phyloP scores from a whole-genome alignment of 2,113 vertebrate species.

The Pseudorhombus dupliciocellatus region DNA sequence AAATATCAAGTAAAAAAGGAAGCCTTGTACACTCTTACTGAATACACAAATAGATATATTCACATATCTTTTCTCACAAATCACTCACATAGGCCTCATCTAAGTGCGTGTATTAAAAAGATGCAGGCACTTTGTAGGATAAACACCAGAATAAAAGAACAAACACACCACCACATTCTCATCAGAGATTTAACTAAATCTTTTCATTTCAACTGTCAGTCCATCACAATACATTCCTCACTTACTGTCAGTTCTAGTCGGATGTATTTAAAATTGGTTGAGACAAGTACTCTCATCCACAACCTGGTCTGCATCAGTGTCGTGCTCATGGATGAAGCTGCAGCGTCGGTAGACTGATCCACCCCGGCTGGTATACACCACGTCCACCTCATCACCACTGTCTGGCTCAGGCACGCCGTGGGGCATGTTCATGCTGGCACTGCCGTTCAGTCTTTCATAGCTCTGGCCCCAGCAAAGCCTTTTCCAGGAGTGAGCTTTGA shows the following conservation, averaged over 20 bases:
- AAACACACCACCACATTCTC: slow-evolving; percentile 1
- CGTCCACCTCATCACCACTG: slow-evolving; percentile 80
- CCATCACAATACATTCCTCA: slow-evolving; percentile 4
- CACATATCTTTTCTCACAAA: slow-evolving; percentile 1
- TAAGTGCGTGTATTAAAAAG: slow-evolving; percentile 38
- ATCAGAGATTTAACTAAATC: slow-evolving; percentile 25
- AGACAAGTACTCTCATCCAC: slow-evolving; percentile 59
- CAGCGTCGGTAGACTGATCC: slow-evolving; percentile 77
- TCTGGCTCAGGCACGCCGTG: slow-evolving; percentile 81
- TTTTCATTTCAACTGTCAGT: slow-evolving; percentile 10
- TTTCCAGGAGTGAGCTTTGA: slow-evolving; percentile 75
- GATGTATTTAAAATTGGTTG: slow-evolving; percentile 45
- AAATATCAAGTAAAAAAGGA: slow-evolving; percentile 17
- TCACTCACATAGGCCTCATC: slow-evolving; percentile 21
- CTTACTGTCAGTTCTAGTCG: not conserved
- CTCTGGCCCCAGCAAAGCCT: slow-evolving; percentile 81
- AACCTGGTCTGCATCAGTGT: slow-evolving; percentile 60
- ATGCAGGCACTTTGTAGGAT: slow-evolving; percentile 54
- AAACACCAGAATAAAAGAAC: slow-evolving; percentile 18
- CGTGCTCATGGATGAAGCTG: slow-evolving; percentile 72
- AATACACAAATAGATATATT: slow-evolving; percentile 18
- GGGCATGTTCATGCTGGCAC: slow-evolving; percentile 67
- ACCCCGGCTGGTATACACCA: slow-evolving; percentile 81
- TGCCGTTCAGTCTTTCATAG: slow-evolving; percentile 81
- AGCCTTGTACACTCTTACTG: slow-evolving; percentile 7